Evolutionary conservation across 1,140 invertebrate genomes (phyloP).

Genomic region (Agrilus planipennis): DNA sequence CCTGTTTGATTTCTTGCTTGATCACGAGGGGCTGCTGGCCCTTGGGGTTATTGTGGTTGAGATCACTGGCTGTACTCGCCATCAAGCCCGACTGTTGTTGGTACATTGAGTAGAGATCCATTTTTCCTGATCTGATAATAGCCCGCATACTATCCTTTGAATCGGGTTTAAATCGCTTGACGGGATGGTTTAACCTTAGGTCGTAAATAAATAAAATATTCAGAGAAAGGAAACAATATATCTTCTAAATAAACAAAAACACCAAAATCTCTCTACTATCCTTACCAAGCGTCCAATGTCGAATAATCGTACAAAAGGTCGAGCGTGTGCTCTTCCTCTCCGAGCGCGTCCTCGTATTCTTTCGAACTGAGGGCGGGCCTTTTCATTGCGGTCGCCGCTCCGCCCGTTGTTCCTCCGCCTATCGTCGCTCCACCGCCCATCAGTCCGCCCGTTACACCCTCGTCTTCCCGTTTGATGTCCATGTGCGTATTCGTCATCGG

Average conservation of each 20-base stretch:
- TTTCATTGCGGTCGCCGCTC: slow-evolving; percentile 39
- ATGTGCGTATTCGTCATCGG: slow-evolving; percentile 14
- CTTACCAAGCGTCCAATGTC: slow-evolving; percentile 70
- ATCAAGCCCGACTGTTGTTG: slow-evolving; percentile 40
- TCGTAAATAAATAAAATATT: neutral
- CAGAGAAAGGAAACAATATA: neutral
- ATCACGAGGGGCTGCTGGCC: slow-evolving; percentile 14
- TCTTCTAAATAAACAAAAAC: neutral
- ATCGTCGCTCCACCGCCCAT: slow-evolving; percentile 10
- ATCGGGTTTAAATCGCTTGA: slow-evolving; percentile 65
- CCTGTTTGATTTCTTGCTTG: slow-evolving; percentile 39
- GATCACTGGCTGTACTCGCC: slow-evolving; percentile 18
- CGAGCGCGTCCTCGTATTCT: slow-evolving; percentile 55
- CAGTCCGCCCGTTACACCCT: slow-evolving; percentile 9
- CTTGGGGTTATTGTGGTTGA: slow-evolving; percentile 18
- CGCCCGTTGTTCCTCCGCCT: too few relatives aligned
- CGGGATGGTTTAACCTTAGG: slow-evolving; percentile 68
- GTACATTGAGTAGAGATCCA: slow-evolving; percentile 48
- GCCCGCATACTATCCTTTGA: slow-evolving; percentile 26
- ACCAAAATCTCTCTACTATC: slow-evolving; percentile 7
- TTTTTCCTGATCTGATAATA: slow-evolving; percentile 16
- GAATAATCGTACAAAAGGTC: slow-evolving; percentile 82
- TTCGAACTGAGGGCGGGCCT: slow-evolving; percentile 58
- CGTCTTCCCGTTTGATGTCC: slow-evolving; percentile 9
- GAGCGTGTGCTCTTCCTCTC: slow-evolving; percentile 66